Evolutionary conservation across 2,888 invertebrate genomes (phyloP).

Genomic region (Eupithecia abbreviata): DNA sequence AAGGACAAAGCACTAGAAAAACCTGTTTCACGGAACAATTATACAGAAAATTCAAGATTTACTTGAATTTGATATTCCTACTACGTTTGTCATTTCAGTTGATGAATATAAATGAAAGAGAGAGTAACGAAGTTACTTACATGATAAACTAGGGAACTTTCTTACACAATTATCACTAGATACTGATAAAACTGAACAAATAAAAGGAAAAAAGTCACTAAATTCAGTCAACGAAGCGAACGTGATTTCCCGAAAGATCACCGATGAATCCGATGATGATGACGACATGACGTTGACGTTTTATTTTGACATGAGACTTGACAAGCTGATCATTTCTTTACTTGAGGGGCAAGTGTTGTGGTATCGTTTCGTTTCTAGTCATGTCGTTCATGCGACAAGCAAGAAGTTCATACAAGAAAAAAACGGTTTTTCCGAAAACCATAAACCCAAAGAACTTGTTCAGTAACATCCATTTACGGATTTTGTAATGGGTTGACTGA

Average conservation of each 20-base stretch:
- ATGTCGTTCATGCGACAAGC: no score
- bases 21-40: conserved; percentile 65
- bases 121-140: conserved; percentile 45
- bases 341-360: not conserved
- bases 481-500: no score
- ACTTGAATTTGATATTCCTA: conserved; percentile 28
- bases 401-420: no score
- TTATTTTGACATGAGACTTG: not conserved
- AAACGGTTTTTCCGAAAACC: no score
- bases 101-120: not conserved
- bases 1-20: conserved; percentile 66
- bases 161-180: conserved; percentile 46
- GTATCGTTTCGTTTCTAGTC: no score
- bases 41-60: conserved; percentile 43
- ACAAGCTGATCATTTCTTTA: not conserved
- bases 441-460: no score
- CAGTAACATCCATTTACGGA: no score
- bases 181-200: conserved; percentile 44
- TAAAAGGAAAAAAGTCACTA: conserved; percentile 32
- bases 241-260: conserved; percentile 68
- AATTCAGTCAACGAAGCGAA: conserved; percentile 52
- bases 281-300: conserved; percentile 6
- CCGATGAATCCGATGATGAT: not conserved
- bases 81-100: not conserved
- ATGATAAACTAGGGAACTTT: conserved; percentile 42